These are phyloP conservation scores for Phylloscopus trochiloides DNA, from an alignment of 2,113 vertebrate species.

Conservation along the genomic window DNA sequence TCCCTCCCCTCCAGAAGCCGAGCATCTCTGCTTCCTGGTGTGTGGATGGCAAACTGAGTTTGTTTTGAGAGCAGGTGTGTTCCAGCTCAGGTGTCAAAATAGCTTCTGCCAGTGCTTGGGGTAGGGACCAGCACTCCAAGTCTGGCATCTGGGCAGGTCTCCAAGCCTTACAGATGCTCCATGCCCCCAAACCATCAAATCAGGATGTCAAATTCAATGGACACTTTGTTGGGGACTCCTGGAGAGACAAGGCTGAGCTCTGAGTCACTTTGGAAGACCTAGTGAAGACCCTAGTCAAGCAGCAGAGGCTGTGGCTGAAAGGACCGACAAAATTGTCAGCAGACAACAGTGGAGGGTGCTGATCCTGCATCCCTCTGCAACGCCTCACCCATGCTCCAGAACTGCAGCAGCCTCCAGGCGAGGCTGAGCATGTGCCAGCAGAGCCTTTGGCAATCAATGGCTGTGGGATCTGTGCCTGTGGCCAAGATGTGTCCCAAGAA, in stretches of 20 bases:
- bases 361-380: not conserved
- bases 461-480: accelerated
- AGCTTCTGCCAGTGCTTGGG: not conserved
- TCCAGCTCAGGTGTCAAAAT: not conserved
- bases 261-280: not conserved
- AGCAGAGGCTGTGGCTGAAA: not conserved
- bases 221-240: accelerated
- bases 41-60: not conserved
- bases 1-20: not conserved
- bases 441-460: not conserved
- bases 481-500: not conserved
- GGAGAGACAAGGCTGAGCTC: not conserved
- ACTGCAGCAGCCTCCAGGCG: accelerated
- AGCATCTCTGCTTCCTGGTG: not conserved
- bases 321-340: not conserved
- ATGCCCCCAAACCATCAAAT: not conserved
- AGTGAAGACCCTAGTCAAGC: not conserved
- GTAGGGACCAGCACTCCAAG: not conserved
- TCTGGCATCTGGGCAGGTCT: not conserved
- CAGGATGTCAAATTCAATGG: not conserved
- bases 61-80: not conserved
- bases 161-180: not conserved
- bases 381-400: not conserved
- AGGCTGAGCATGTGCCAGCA: not conserved
- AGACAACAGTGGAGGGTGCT: accelerated